Evolutionary conservation across 64 coral and sea anemone genomes (phyloP).

Genomic region (Stichodactyla mertensii): DNA sequence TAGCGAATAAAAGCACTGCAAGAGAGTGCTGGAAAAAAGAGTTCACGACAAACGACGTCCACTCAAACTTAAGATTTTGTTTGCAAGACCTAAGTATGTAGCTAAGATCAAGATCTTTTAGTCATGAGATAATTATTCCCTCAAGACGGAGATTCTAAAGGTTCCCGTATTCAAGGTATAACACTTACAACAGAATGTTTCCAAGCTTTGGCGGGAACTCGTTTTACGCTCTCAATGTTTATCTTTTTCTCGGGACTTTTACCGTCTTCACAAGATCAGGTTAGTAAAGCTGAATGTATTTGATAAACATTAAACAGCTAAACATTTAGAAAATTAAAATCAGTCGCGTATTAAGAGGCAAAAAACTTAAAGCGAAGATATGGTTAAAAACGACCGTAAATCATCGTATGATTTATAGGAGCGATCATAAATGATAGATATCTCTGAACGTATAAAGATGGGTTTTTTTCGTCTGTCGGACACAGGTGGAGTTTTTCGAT

Average conservation of each 20-base stretch:
- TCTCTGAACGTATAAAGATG: too few relatives aligned
- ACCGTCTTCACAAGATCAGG: neutral
- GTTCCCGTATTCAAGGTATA: neutral
- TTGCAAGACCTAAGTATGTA: neutral
- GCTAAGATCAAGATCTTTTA: neutral
- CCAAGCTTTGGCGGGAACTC: neutral
- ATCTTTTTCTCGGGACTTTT: neutral
- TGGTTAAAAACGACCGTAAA: too few relatives aligned
- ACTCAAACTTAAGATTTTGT: neutral
- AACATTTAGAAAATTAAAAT: too few relatives aligned
- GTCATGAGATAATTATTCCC: neutral
- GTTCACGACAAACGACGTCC: neutral
- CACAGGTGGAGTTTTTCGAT: too few relatives aligned
- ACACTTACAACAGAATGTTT: neutral
- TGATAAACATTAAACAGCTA: neutral
- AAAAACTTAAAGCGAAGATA: too few relatives aligned
- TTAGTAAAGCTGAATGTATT: neutral
- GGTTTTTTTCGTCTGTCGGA: too few relatives aligned
- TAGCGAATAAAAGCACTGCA: neutral
- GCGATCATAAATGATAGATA: too few relatives aligned
- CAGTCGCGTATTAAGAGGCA: too few relatives aligned
- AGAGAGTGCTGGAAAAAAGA: neutral
- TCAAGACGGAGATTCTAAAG: neutral
- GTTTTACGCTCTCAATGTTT: neutral
- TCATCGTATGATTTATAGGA: too few relatives aligned